phyloP scores from a whole-genome alignment of 92 coral and sea anemone species.

The Anthopleura xanthogrammica region DNA sequence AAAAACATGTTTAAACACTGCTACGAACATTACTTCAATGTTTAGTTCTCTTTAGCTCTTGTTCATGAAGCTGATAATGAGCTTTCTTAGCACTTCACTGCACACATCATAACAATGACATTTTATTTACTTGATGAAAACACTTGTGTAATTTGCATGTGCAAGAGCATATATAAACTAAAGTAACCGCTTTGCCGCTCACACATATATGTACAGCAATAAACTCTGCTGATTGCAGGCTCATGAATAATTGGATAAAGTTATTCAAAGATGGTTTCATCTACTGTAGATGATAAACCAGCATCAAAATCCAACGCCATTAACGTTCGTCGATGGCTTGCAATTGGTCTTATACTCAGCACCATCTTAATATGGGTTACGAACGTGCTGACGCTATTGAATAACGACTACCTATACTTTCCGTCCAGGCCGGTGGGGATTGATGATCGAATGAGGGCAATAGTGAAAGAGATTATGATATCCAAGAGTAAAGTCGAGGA shows the following conservation, averaged over 20 bases:
- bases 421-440: background rate
- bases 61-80: background rate
- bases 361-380: slow-evolving; percentile 2
- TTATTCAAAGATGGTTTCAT: background rate
- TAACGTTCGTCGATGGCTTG: background rate
- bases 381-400: background rate
- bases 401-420: background rate
- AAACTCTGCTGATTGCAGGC: background rate
- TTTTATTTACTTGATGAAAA: no score
- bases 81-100: background rate
- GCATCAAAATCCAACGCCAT: background rate
- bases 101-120: background rate
- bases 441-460: slow-evolving; percentile 23
- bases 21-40: no score
- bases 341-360: background rate
- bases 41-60: no score
- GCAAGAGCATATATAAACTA: background rate
- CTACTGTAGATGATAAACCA: background rate
- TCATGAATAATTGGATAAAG: background rate
- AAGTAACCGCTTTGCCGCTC: background rate
- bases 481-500: slow-evolving; percentile 28
- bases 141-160: background rate
- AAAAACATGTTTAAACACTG: no score
- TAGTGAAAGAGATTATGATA: slow-evolving; percentile 17
- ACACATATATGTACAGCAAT: background rate